Base-by-base conservation (phyloP, 2,113 vertebrate genomes). In the Hippocampus guttulatus region DNA sequence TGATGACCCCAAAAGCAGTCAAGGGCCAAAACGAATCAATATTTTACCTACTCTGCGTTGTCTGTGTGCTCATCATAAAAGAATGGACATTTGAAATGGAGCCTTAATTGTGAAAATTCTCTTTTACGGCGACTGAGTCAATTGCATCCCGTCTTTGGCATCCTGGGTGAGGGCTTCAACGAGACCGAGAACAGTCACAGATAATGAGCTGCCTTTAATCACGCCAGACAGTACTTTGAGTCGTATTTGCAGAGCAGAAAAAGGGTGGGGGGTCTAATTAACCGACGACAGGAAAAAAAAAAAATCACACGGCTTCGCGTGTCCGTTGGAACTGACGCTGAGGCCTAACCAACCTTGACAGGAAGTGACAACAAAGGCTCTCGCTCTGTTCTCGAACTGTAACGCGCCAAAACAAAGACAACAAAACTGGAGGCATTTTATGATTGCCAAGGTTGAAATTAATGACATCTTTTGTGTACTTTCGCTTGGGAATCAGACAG, bases 141-240 rank as follows among this genome's bases (percentile, higher is more conserved):
- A 71, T 78, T 70, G 75, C 40, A 62, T 21, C 76, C 71, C 78
- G 64, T 79, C 69, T 82, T 80, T 81, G 79, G 76, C 71, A 75
- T 83, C 76, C 86, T 87, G 83, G 83, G 79, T 85, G 84, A 87
- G 81, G 80, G 86, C 82, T 81, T 73, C 76, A 83, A 89, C 87
- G 85, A 87, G 85, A 88, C 76, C 91, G 90, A 92, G 94, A 95
- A 92, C 92, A 93, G 95, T 94, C 93, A 92, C 94, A 93, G 93
- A 95, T 97, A 96, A 96, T 96, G 94, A 97, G 95, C 93, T 93
- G 92, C 93, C 94, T 96, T 96, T 98, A 97, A 98, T 96, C 95
- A 97, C 88, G 84, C 92, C 92, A 94, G 93, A 92, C 92, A 92
- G 92, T 93, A 92, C 94, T 95, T 95, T 94, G 93, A 95, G 93